Base-by-base conservation (phyloP, 2,888 invertebrate species). In the Geotrupes spiniger region DNA sequence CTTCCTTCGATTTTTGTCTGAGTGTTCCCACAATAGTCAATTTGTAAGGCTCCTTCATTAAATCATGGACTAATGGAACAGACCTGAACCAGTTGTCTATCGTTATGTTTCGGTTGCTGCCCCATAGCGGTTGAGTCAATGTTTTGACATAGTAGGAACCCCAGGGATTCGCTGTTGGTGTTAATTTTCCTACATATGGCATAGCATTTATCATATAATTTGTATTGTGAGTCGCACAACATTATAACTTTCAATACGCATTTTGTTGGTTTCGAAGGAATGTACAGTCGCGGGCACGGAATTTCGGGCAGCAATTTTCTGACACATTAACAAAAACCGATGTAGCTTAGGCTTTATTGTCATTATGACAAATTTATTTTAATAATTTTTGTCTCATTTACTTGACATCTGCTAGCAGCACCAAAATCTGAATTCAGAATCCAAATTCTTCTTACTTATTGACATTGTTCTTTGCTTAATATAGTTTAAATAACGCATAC, bases 231-330 rank as follows among this genome's bases (percentile, higher is more conserved):
- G 52, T 65, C 64, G 45, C 62, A 63, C 41, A 66, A 41, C 63
- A 67, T 63, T 41, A 47, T 49, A 37, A 68, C 52, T 53, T 68
- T 68, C 5, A 68, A 51, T 1, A 64, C 64, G 54, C 65, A 65
- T 49, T 64, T 63, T n/a, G 53, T 49, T 3, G 64, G 62, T 17
- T 65, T 66, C 36, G n/a, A n/a, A n/a, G n/a, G n/a, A n/a, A n/a
- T n/a, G n/a, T n/a, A n/a, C n/a, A n/a, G n/a, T n/a, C n/a, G n/a
- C n/a, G n/a, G n/a, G n/a, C n/a, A n/a, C n/a, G n/a, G n/a, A n/a
- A n/a, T n/a, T n/a, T n/a, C n/a, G n/a, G n/a, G n/a, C n/a, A n/a
- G n/a, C n/a, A n/a, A n/a, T n/a, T n/a, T n/a, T n/a, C n/a, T n/a
- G n/a, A n/a, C n/a, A n/a, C n/a, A n/a, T n/a, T n/a, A n/a, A n/a